phyloP scores from a whole-genome alignment of 1,140 invertebrate species.

The Aricia agestis region DNA sequence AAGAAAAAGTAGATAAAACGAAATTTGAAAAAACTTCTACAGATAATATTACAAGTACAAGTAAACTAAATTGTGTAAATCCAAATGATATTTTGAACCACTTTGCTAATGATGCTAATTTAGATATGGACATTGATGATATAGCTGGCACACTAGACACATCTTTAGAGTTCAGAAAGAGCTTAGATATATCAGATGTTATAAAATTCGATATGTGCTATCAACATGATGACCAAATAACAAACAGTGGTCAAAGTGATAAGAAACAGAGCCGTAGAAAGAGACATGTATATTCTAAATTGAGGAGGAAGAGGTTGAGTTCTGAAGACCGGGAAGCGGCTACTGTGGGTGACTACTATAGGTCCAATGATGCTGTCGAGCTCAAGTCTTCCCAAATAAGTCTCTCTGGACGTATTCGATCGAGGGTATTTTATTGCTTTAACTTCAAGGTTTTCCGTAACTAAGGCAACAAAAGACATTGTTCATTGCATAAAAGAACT shows the following conservation, averaged over 20 bases:
- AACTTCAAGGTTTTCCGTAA: too few species aligned
- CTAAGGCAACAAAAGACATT: too few species aligned
- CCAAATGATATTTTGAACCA: conserved; percentile 1
- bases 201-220: background rate
- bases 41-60: background rate
- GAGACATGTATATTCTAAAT: background rate
- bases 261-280: background rate
- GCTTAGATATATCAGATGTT: background rate
- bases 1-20: background rate
- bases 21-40: background rate
- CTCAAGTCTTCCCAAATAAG: background rate
- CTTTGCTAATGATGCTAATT: background rate
- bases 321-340: background rate
- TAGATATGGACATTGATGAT: background rate
- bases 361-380: background rate
- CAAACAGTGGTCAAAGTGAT: background rate
- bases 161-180: background rate
- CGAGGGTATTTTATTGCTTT: background rate
- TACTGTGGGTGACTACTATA: background rate
- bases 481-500: too few species aligned
- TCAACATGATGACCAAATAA: background rate
- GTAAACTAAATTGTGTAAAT: background rate
- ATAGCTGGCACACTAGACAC: background rate
- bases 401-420: background rate
- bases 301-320: background rate